Evolutionary conservation across 1,140 invertebrate species (phyloP).

Genomic region (Solenopsis invicta): DNA sequence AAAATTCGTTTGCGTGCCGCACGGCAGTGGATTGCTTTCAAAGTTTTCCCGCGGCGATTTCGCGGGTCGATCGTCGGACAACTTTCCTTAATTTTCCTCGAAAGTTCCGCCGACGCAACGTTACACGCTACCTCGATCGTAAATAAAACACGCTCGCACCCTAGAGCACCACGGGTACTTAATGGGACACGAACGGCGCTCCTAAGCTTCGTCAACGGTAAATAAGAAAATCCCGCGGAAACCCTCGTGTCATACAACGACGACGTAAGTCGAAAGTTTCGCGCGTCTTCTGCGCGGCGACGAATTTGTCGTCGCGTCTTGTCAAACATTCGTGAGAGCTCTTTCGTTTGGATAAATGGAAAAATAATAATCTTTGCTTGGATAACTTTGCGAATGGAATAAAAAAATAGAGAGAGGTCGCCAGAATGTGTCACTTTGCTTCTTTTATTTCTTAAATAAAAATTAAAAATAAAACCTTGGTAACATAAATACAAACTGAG

Average conservation of each 20-base stretch:
- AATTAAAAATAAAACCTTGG: too few relatives aligned
- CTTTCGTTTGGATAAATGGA: background rate
- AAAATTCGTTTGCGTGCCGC: constrained; percentile 57
- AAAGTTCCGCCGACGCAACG: constrained; percentile 45
- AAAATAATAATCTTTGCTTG: background rate
- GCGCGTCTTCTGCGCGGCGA: background rate
- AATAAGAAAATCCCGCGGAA: constrained; percentile 8
- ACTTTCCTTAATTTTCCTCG: constrained; percentile 58
- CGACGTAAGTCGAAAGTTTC: constrained; percentile 15
- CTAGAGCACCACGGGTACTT: constrained; percentile 24
- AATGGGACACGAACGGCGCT: background rate
- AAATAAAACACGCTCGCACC: constrained; percentile 40
- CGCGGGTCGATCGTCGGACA: constrained; percentile 30
- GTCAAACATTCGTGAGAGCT: background rate
- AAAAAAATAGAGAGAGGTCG: background rate
- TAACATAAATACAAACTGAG: too few relatives aligned
- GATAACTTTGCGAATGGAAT: background rate
- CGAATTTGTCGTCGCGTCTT: background rate
- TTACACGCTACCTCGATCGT: constrained; percentile 33
- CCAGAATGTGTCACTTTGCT: too few relatives aligned
- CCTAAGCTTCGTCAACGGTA: constrained; percentile 16
- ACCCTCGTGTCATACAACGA: background rate
- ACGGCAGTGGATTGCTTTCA: constrained; percentile 47
- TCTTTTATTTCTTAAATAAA: too few relatives aligned
- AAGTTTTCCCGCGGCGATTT: constrained; percentile 57